Percentiles rank a stretch among this genome's conserved stretches.
Conservation (phyloP, 1,140 invertebrate species). For the Drosophila navojoa region DNA sequence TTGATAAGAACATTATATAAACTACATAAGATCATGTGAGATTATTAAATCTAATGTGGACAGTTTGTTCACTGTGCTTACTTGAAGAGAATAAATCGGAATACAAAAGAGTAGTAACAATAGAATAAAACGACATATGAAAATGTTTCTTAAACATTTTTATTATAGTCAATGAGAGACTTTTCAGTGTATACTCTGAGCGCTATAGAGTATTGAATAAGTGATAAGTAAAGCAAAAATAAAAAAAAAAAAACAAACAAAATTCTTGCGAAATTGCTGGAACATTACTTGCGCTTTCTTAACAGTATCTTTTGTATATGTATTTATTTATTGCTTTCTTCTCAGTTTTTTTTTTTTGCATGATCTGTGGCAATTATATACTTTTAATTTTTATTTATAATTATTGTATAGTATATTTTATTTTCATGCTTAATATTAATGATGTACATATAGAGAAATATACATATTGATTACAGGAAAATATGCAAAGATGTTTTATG, state of each 20-base stretch:
- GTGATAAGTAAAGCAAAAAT: not conserved
- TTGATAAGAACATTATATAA: too few species aligned
- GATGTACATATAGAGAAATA: conserved; percentile 13
- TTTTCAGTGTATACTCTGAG: too few species aligned
- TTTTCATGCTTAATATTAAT: conserved; percentile 15
- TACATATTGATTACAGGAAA: not conserved
- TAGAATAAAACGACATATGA: too few species aligned
- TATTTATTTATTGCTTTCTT: not conserved
- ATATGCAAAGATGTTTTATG: not conserved
- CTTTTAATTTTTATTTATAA: conserved; percentile 40
- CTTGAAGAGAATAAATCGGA: too few species aligned
- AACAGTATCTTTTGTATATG: conserved; percentile 17
- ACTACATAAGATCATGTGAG: too few species aligned
- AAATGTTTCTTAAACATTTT: too few species aligned
- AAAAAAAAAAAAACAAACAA: not conserved
- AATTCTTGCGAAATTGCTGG: conserved; percentile 41
- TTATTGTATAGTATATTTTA: conserved; percentile 46
- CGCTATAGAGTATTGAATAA: too few species aligned
- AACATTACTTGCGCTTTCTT: conserved; percentile 68
- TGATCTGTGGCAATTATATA: conserved; percentile 11
- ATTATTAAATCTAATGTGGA: too few species aligned
- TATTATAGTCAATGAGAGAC: too few species aligned
- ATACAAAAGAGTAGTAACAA: too few species aligned
- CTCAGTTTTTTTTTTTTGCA: not conserved
- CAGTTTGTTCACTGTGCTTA: too few species aligned